Conservation (phyloP, 2,797 vertebrate genomes). For the Fistularia tabacaria region DNA sequence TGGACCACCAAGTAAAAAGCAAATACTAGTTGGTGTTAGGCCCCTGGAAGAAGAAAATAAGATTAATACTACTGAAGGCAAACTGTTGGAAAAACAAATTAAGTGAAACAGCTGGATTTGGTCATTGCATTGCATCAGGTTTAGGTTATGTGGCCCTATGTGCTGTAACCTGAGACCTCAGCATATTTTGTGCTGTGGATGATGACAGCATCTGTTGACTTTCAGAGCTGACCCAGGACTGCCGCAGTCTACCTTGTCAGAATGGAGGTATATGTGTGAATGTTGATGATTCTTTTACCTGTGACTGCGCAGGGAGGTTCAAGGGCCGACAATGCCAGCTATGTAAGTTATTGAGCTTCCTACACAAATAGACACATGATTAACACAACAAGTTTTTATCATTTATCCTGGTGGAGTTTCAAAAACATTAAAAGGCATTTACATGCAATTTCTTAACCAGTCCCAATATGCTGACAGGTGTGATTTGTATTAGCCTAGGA, state of each 20-base stretch:
- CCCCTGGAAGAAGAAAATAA: not conserved
- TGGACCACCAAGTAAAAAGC: constrained; percentile 5
- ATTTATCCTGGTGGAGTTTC: no score
- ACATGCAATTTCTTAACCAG: no score
- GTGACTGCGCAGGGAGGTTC: constrained; percentile 82
- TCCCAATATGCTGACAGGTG: no score
- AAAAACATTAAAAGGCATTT: no score
- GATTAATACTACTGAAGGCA: not conserved
- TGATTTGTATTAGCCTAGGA: no score
- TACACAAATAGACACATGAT: constrained; percentile 8
- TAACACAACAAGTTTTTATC: not conserved
- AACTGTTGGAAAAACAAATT: not conserved
- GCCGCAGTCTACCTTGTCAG: constrained; percentile 80
- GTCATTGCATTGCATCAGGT: constrained; percentile 30
- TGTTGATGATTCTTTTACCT: constrained; percentile 66
- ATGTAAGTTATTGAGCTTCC: constrained; percentile 74
- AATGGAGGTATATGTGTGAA: constrained; percentile 86
- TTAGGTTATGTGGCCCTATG: constrained; percentile 25
- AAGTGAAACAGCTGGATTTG: constrained; percentile 8
- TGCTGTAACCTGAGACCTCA: constrained; percentile 50
- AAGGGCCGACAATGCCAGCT: constrained; percentile 89
- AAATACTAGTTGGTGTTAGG: not conserved
- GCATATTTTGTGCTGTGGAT: constrained; percentile 24
- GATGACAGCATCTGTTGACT: constrained; percentile 56
- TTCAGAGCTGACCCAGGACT: constrained; percentile 78